A percentile compares a stretch with the other conserved stretches of the same genome.
These are phyloP conservation scores for Bagarius yarrelli DNA, from an alignment of 2,113 vertebrate genomes.

Conservation along the genomic window DNA sequence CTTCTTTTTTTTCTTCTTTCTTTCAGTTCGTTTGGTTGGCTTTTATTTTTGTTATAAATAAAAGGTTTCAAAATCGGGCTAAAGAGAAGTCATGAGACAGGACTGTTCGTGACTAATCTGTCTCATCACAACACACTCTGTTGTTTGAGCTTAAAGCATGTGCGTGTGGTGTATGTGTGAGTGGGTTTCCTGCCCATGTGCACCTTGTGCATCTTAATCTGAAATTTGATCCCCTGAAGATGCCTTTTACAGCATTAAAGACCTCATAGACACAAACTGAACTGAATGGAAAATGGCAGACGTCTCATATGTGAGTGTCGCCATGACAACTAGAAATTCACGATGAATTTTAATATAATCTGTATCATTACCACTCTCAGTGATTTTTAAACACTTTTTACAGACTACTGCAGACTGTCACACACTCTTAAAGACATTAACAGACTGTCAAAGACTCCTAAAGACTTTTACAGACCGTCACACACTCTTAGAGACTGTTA, in stretches of 20 bases:
- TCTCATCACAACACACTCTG: background rate
- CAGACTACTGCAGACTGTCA: no score
- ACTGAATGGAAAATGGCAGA: background rate
- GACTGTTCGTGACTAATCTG: no score
- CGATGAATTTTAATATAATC: no score
- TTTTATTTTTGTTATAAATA: no score
- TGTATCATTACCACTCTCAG: no score
- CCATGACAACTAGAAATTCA: background rate
- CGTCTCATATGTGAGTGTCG: background rate
- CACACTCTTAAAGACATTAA: background rate
- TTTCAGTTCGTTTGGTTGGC: background rate
- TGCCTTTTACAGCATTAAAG: slow-evolving; percentile 21
- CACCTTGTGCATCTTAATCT: background rate
- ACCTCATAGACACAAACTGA: slow-evolving; percentile 19
- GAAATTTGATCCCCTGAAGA: slow-evolving; percentile 18
- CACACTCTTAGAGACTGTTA: background rate
- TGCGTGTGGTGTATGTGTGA: slow-evolving; percentile 7
- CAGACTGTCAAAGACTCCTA: background rate
- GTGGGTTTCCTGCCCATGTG: background rate
- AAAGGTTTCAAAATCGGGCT: background rate
- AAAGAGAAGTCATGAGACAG: background rate
- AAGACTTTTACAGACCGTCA: background rate
- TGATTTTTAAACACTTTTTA: no score
- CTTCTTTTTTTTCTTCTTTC: background rate
- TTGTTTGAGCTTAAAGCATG: background rate